Percentiles rank a stretch among this genome's conserved stretches.
Evolutionary conservation across 2,113 vertebrate genomes (phyloP).

Genomic region (Cavia aperea): DNA sequence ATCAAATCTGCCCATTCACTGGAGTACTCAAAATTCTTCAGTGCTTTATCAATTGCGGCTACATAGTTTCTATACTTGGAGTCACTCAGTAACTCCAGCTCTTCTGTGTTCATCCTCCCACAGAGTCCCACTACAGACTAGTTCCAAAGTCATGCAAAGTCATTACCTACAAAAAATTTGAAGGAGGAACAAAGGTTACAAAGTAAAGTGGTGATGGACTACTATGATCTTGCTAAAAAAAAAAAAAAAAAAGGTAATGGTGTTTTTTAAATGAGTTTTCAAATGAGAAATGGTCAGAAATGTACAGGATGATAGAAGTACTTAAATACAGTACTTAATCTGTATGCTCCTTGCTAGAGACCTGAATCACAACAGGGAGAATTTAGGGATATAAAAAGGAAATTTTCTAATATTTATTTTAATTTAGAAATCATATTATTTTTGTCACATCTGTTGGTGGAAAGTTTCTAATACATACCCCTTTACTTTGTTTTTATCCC

Average conservation of each 20-base stretch:
- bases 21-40: conserved; percentile 99
- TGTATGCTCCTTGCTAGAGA: background rate
- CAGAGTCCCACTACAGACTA: conserved; percentile 79
- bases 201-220: conserved; percentile 15
- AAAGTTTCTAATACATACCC: background rate
- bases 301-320: background rate
- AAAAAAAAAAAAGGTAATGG: no score
- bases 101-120: conserved; percentile 99
- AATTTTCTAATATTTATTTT: conserved; percentile 5
- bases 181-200: conserved; percentile 50
- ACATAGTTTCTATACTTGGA: conserved; percentile 99
- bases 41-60: conserved; percentile 96
- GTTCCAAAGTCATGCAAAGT: conserved; percentile 80
- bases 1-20: conserved; percentile 99
- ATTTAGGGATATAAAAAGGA: background rate
- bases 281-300: conserved; percentile 20
- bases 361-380: background rate
- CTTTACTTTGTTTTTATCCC: conserved; percentile 11
- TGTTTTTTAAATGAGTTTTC: background rate
- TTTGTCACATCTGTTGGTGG: background rate
- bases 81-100: conserved; percentile 95
- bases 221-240: background rate
- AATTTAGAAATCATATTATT: conserved; percentile 36
- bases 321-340: background rate
- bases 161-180: conserved; percentile 81